Base-by-base conservation (phyloP, 2,797 vertebrate species). In the Vireo griseus region DNA sequence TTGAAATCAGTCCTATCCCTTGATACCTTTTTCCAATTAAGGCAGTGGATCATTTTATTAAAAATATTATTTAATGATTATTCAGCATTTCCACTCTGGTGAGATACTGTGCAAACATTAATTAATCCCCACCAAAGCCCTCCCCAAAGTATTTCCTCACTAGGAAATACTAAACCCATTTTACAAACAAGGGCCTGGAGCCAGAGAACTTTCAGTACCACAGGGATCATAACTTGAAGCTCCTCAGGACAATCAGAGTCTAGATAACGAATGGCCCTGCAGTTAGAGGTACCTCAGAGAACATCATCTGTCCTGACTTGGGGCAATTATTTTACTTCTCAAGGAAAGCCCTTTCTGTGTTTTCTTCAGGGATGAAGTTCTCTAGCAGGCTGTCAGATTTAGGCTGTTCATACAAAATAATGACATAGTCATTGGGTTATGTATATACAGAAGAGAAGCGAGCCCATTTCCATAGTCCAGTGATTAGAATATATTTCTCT, bases 61-160 rank as follows among this genome's bases (percentile, higher is more conserved):
- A 86, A 86, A 93, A 85, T 62, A 92, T 88, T 77, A 80, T 87
- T 94, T 92, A 89, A 88, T 71, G 75, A 79, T 73, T 94, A 91
- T 77, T 92, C 84, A 88, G 86, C 81, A 62, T 59, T 93, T 94
- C 90, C 20, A 63, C 33, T 86, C 66, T 54, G 13, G 79, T 78
- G 85, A 78, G 65, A 81, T 69, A 88, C 44, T 84, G 40, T 37
- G 14, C 44, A 94, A 96, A 94, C 40, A 81, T 84, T 91, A 91
- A 93, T 94, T 96, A 96, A 94, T 81, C 39, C 54, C 52, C 75
- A 91, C 40, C 21, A 88, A 91, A 84, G 42, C 26, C 66, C n/a
- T n/a, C n/a, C n/a, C 16, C 26, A 47, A 88, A 86, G n/a, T n/a
- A n/a, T n/a, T n/a, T n/a, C n/a, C 31, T 83, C 75, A 45, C 40